Evolutionary conservation across 2,113 vertebrate genomes (phyloP).

Genomic region (Ptilonorhynchus violaceus): DNA sequence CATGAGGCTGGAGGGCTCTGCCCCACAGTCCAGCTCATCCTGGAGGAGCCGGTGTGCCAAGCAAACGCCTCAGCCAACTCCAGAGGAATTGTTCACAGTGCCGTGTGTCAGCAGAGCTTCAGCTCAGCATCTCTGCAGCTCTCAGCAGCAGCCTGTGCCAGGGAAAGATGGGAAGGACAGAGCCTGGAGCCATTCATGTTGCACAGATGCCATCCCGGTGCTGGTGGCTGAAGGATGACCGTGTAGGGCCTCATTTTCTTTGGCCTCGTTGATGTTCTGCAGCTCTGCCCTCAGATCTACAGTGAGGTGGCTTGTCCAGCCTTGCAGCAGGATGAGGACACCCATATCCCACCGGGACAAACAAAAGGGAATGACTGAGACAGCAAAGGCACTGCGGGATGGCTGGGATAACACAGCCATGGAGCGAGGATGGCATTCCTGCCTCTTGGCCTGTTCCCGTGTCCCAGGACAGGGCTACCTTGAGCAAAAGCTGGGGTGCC

Average conservation of each 20-base stretch:
- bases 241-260: fast-evolving
- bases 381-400: fast-evolving
- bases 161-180: background rate
- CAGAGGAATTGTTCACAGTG: background rate
- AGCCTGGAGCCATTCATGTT: background rate
- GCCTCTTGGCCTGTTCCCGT: background rate
- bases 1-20: background rate
- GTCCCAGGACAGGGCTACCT: background rate
- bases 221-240: background rate
- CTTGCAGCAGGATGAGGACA: background rate
- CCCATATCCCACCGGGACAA: fast-evolving
- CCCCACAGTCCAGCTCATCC: background rate
- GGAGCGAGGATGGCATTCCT: background rate
- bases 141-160: background rate
- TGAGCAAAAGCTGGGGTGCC: background rate
- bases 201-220: background rate
- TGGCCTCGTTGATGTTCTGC: background rate
- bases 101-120: background rate
- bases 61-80: background rate
- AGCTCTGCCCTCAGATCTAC: background rate
- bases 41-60: background rate
- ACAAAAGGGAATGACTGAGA: background rate
- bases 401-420: background rate
- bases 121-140: background rate
- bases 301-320: background rate